Evolutionary conservation across 2,888 invertebrate genomes (phyloP).

Genomic region (Ferrisia virgata): DNA sequence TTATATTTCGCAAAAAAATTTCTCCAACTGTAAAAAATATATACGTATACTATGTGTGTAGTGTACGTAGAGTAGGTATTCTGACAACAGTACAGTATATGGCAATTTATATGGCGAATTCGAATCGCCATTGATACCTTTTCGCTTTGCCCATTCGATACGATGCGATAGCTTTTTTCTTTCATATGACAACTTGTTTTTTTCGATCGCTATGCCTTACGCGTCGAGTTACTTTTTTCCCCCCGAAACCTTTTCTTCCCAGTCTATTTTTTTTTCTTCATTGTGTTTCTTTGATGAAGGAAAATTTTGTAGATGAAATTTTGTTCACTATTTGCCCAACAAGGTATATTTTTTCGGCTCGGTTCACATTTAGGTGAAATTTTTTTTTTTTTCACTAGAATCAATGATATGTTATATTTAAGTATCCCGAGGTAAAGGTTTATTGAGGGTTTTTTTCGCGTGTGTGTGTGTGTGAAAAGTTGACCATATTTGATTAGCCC

Average conservation of each 20-base stretch:
- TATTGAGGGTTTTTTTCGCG: no score
- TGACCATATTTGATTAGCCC: no score
- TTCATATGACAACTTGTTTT: background rate
- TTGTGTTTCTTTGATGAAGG: no score
- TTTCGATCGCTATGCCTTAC: background rate
- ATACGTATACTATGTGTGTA: background rate
- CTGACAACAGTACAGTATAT: background rate
- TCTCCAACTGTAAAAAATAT: background rate
- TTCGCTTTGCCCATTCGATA: background rate
- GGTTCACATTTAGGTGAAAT: background rate
- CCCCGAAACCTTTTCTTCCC: background rate
- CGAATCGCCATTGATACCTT: slow-evolving; percentile 7
- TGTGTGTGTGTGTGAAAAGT: no score
- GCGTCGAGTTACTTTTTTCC: background rate
- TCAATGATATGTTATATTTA: no score
- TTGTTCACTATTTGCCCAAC: background rate
- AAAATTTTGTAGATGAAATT: background rate
- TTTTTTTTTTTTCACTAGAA: no score
- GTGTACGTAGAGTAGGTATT: background rate
- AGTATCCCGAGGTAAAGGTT: no score
- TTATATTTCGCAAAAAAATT: slow-evolving; percentile 27
- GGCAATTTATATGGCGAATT: slow-evolving; percentile 7
- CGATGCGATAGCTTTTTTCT: background rate
- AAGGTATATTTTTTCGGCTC: background rate
- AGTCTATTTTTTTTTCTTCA: background rate